These are phyloP conservation scores for Hermaeophaga mercurialis DNA, from an alignment of 2,888 invertebrate species.

Conservation along the genomic window DNA sequence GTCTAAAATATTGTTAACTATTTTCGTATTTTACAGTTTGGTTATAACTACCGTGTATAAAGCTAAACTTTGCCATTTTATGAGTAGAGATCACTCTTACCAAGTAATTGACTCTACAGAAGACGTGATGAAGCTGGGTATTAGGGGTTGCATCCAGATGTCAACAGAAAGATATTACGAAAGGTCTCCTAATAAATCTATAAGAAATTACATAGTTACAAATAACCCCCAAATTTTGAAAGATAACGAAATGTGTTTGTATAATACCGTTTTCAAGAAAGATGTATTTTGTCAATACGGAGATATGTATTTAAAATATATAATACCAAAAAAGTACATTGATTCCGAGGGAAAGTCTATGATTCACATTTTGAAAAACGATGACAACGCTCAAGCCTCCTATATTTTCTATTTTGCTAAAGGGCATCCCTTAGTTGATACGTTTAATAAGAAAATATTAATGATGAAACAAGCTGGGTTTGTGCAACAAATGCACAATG, in stretches of 20 bases:
- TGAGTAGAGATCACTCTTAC: background rate
- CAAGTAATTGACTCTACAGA: background rate
- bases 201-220: background rate
- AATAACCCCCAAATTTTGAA: background rate
- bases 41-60: background rate
- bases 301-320: background rate
- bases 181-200: background rate
- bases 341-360: background rate
- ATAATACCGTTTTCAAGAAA: background rate
- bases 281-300: background rate
- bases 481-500: background rate
- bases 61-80: background rate
- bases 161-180: background rate
- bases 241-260: background rate
- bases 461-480: background rate
- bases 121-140: background rate
- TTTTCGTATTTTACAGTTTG: background rate
- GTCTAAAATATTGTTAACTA: background rate
- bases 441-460: background rate
- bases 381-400: background rate
- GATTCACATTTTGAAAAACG: background rate
- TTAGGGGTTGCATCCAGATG: background rate
- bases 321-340: background rate
- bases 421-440: background rate
- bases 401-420: background rate